Percentiles rank a stretch among this genome's conserved stretches.
Evolutionary conservation across 2,888 invertebrate species (phyloP).

Genomic region (Diadegma fenestrale): DNA sequence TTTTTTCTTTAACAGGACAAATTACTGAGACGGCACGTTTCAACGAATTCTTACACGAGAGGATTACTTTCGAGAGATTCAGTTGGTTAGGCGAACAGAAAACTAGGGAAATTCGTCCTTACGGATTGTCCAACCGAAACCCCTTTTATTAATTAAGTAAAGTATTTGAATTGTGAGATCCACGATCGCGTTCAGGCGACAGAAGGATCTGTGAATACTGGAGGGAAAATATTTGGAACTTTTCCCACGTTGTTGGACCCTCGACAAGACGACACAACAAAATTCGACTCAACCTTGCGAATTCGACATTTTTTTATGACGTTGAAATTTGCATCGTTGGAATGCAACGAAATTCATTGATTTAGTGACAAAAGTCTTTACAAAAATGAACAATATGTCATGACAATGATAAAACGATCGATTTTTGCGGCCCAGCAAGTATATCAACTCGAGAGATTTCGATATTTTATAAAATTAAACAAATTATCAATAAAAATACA

Average conservation of each 20-base stretch:
- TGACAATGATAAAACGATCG: too few species aligned
- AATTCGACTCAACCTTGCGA: constrained; percentile 32
- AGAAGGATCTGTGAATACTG: not conserved
- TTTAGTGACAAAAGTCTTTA: too few species aligned
- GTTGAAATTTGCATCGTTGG: too few species aligned
- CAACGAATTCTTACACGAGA: constrained; percentile 19
- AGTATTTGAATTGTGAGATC: not conserved
- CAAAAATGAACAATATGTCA: too few species aligned
- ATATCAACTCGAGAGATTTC: too few species aligned
- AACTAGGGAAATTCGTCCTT: not conserved
- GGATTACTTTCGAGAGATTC: constrained; percentile 26
- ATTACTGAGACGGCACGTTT: constrained; percentile 55
- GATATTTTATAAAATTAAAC: too few species aligned
- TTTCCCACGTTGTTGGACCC: not conserved
- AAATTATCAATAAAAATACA: too few species aligned
- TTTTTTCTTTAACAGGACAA: constrained; percentile 37
- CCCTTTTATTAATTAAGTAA: not conserved
- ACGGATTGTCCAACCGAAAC: not conserved
- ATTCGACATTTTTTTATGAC: too few species aligned
- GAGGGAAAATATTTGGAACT: not conserved
- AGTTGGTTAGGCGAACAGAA: constrained; percentile 26
- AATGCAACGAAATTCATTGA: too few species aligned
- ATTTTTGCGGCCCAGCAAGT: too few species aligned
- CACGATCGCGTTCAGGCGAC: not conserved
- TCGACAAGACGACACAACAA: constrained; percentile 42